Evolutionary conservation across 2,797 vertebrate species (phyloP), one percentile per base, ranked within the genome.

Genomic region (Acropternis orthonyx): DNA sequence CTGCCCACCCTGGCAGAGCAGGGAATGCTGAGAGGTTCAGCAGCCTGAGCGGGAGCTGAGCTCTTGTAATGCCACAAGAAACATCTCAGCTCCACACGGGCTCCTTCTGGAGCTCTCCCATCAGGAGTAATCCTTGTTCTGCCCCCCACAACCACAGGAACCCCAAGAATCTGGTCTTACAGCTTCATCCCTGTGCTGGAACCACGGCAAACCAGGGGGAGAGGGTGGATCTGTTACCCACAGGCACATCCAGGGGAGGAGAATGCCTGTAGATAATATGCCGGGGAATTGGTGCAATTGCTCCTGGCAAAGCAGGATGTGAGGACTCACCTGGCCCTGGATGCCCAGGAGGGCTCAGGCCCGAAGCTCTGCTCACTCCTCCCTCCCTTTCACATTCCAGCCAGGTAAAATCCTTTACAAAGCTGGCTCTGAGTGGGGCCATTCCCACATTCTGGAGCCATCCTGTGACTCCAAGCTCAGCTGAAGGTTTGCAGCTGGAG

Each of bases 191-290:
- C 63, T 7, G n/a, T 6, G 43, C 83, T 58, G 69, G 51, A 48
- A 5, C 9, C 37, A 1, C 4, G 2, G 27, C n/a, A 49, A 58
- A 41, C 0, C 28, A 20, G 27, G 23, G 51, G 80, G 36, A 18
- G 5, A 28, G 44, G 48, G 16, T 0, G 3, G 58, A 16, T n/a
- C 71, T 9, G 69, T 18, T 78, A 43, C 15, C 24, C 4, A 0
- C 36, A 24, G 44, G 44, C 20, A 18, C 6, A 20, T 9, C 58
- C 51, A 26, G 48, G 71, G 24, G 6, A 32, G 12, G 8, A 36
- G 63, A 66, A 58, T 1, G 0, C 36, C 2, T 28, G 8, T 0
- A 0, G 48, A 18, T 2, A 1, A 58, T 0, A 16, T 4, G 41
- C 55, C 10, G 0, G 30, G 39, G 52, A 51, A 56, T 7, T 6